Percentiles rank a stretch among this genome's conserved stretches.
These are phyloP conservation scores for Chrysochloris asiatica DNA, from an alignment of 2,113 vertebrate genomes.

Conservation along the genomic window DNA sequence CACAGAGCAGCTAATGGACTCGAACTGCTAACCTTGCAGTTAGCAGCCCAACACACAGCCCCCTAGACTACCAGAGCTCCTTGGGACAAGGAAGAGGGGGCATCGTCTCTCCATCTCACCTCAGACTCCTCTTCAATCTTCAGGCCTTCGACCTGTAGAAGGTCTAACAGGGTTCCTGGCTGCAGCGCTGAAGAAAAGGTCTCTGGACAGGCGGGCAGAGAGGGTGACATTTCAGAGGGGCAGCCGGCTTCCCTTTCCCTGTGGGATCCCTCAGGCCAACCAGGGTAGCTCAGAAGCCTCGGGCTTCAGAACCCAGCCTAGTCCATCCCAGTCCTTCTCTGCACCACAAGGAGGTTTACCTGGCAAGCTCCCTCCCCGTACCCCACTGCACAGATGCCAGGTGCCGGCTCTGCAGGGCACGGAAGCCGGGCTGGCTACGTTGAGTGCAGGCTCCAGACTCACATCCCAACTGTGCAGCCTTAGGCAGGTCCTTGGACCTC, in stretches of 20 bases:
- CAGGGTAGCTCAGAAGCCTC: too few species aligned
- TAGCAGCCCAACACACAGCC: too few species aligned
- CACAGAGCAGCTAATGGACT: too few species aligned
- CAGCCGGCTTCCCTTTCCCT: too few species aligned
- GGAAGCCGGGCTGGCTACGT: background rate
- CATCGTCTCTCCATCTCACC: slow-evolving; percentile 79
- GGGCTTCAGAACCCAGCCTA: background rate
- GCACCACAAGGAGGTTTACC: background rate
- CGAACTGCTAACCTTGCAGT: too few species aligned
- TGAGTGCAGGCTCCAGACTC: background rate
- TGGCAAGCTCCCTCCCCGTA: background rate
- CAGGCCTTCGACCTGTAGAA: slow-evolving; percentile 92
- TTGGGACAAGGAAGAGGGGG: accelerated
- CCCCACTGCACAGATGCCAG: background rate
- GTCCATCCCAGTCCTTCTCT: accelerated
- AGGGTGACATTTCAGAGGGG: too few species aligned
- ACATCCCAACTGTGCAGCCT: background rate
- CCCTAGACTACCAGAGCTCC: too few species aligned
- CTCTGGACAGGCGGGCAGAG: slow-evolving; percentile 82
- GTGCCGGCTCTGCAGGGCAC: background rate
- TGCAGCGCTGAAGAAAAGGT: slow-evolving; percentile 86
- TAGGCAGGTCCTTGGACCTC: background rate
- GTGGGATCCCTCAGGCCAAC: too few species aligned
- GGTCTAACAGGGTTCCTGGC: slow-evolving; percentile 89
- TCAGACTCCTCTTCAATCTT: slow-evolving; percentile 94